Conservation (phyloP, 2,113 vertebrate species). For the Festucalex cinctus region DNA sequence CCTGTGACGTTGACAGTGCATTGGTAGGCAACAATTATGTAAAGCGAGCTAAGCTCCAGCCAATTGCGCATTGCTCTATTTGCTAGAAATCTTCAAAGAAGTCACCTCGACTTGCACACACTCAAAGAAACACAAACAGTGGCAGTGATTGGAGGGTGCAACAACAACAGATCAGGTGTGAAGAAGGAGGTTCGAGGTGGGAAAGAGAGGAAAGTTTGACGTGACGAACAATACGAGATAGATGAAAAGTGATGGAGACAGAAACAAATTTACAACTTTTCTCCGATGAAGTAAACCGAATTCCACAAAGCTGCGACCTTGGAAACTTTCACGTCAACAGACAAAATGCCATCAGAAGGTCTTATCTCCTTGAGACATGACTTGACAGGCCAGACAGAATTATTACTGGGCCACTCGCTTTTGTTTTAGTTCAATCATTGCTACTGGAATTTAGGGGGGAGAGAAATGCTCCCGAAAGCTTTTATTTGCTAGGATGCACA, state of each 20-base stretch:
- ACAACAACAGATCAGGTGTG: constrained; percentile 10
- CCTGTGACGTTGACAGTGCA: constrained; percentile 29
- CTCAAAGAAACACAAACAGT: not conserved
- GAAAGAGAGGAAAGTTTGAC: not conserved
- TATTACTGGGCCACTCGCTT: constrained; percentile 25
- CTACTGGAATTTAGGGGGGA: constrained; percentile 12
- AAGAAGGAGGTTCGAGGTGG: not conserved
- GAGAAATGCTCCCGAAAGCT: constrained; percentile 34
- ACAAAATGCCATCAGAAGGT: constrained; percentile 17
- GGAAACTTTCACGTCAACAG: constrained; percentile 15
- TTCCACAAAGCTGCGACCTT: constrained; percentile 15
- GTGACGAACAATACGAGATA: not conserved
- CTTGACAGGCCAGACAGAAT: constrained; percentile 36
- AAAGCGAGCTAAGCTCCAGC: constrained; percentile 37
- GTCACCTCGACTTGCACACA: constrained; percentile 11
- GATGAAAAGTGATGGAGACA: constrained; percentile 3
- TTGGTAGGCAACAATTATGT: constrained; percentile 51
- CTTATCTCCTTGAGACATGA: constrained; percentile 35
- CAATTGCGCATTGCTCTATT: constrained; percentile 36
- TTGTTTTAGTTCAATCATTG: constrained; percentile 19
- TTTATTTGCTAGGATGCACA: constrained; percentile 20
- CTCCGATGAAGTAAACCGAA: constrained; percentile 17
- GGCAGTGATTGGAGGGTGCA: not conserved
- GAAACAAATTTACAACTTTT: constrained; percentile 17
- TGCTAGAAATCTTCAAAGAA: constrained; percentile 14